Evolutionary conservation across 2,797 vertebrate species (phyloP).

Genomic region (Phataginus tetradactyla): DNA sequence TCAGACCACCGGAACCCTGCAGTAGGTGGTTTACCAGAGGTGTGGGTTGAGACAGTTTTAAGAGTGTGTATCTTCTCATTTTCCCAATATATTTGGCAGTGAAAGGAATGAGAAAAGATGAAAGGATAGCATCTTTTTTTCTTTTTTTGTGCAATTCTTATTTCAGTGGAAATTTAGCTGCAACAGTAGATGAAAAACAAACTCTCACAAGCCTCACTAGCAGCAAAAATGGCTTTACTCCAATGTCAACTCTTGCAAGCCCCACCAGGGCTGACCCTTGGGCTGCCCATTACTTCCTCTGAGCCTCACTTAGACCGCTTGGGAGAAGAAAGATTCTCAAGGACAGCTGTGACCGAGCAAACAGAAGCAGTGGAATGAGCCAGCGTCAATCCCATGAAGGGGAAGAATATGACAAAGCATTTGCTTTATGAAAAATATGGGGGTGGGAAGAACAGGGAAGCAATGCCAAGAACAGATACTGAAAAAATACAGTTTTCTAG

Average conservation of each 20-base stretch:
- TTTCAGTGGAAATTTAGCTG: constrained; percentile 58
- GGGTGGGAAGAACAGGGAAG: neutral
- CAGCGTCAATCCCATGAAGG: constrained; percentile 21
- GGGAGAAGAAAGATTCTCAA: constrained; percentile 38
- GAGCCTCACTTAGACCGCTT: constrained; percentile 52
- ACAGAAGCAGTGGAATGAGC: constrained; percentile 47
- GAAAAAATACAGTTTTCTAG: constrained; percentile 61
- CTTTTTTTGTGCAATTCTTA: constrained; percentile 14
- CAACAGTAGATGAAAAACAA: constrained; percentile 50
- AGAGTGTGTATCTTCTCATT: neutral
- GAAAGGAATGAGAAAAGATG: constrained; percentile 36
- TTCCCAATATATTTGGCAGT: neutral
- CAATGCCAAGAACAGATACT: constrained; percentile 71
- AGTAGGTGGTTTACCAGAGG: neutral
- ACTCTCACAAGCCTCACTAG: constrained; percentile 12
- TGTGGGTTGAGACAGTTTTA: neutral
- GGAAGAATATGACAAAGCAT: constrained; percentile 58
- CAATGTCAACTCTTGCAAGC: neutral
- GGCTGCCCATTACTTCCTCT: neutral
- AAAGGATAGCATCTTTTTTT: neutral
- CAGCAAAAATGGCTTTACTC: constrained; percentile 54
- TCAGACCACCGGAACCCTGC: neutral
- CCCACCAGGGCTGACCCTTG: neutral
- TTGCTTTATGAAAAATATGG: constrained; percentile 59
- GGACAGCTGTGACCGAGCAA: constrained; percentile 63